These are phyloP conservation scores for Chrysemys picta DNA, from an alignment of 2,113 vertebrate genomes.

Conservation along the genomic window DNA sequence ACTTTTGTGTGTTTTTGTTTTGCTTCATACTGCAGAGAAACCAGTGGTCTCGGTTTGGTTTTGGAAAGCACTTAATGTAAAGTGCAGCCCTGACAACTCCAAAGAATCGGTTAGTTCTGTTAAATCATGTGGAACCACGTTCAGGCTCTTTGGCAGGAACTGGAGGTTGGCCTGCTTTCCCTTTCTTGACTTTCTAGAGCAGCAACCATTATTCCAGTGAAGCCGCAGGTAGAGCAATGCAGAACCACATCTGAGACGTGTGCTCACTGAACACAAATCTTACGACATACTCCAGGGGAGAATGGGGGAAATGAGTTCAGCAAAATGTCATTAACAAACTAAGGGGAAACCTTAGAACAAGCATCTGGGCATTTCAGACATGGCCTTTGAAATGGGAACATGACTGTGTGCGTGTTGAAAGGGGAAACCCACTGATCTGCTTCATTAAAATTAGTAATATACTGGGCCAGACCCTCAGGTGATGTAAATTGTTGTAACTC, in stretches of 20 bases:
- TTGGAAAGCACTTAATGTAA: slow-evolving; percentile 55
- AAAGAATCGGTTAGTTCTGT: slow-evolving; percentile 11
- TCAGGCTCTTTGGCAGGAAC: slow-evolving; percentile 23
- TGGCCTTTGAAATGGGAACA: slow-evolving; percentile 37
- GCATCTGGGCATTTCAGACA: slow-evolving; percentile 43
- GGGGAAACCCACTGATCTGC: slow-evolving; percentile 34
- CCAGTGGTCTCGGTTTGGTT: slow-evolving; percentile 70
- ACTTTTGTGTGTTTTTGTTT: slow-evolving; percentile 72
- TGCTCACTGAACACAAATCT: background rate
- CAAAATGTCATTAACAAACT: slow-evolving; percentile 47
- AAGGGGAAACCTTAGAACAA: slow-evolving; percentile 18
- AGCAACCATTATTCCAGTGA: background rate
- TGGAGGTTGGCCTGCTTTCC: background rate
- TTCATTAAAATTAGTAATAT: slow-evolving; percentile 64
- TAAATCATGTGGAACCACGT: slow-evolving; percentile 38
- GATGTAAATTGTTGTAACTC: background rate
- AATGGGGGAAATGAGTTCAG: slow-evolving; percentile 12
- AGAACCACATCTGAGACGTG: background rate
- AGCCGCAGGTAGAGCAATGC: background rate
- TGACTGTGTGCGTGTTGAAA: background rate
- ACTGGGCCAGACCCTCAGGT: background rate
- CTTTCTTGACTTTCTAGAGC: background rate
- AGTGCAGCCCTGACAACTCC: background rate
- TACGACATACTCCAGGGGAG: background rate
- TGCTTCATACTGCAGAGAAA: slow-evolving; percentile 56